A percentile compares a stretch with the other conserved stretches of the same genome.
phyloP scores from a whole-genome alignment of 2,888 invertebrate genomes.

The Pyrochroa serraticornis region DNA sequence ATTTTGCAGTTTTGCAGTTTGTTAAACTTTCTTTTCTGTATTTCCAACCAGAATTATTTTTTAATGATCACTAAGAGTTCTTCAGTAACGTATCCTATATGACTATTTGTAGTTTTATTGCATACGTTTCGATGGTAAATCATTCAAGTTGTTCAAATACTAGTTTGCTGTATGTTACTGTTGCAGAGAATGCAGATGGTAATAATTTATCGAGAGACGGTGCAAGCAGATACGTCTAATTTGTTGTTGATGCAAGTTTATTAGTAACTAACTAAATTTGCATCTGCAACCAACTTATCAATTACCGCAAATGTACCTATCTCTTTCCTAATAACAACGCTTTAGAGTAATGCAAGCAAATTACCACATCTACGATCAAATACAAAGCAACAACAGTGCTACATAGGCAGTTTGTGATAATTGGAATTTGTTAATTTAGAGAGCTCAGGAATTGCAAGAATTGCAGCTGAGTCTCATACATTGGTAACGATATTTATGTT shows the following conservation, averaged over 20 bases:
- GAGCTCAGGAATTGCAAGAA: too few relatives aligned
- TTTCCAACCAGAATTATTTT: conserved; percentile 18
- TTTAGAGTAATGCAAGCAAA: too few relatives aligned
- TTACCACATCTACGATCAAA: too few relatives aligned
- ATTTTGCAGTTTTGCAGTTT: conserved; percentile 38
- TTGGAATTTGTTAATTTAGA: too few relatives aligned
- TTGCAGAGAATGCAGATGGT: conserved; percentile 17
- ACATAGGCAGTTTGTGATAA: too few relatives aligned
- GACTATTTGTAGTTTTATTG: neutral
- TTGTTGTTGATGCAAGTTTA: neutral
- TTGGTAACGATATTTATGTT: too few relatives aligned
- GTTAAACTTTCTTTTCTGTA: conserved; percentile 27
- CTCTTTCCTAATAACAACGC: too few relatives aligned
- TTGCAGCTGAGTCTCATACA: too few relatives aligned
- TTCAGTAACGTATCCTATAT: neutral
- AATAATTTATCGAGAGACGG: conserved; percentile 30
- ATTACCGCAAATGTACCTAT: too few relatives aligned
- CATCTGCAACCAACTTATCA: too few relatives aligned
- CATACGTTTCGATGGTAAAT: neutral
- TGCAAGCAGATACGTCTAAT: conserved; percentile 25
- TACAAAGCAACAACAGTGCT: too few relatives aligned
- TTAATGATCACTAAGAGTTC: conserved; percentile 17
- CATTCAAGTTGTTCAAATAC: conserved; percentile 9
- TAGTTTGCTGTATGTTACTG: conserved; percentile 32
- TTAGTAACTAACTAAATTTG: too few relatives aligned